A percentile compares a stretch with the other conserved stretches of the same genome.
phyloP scores from a whole-genome alignment of 1,140 invertebrate genomes.

The Drosophila tristis region DNA sequence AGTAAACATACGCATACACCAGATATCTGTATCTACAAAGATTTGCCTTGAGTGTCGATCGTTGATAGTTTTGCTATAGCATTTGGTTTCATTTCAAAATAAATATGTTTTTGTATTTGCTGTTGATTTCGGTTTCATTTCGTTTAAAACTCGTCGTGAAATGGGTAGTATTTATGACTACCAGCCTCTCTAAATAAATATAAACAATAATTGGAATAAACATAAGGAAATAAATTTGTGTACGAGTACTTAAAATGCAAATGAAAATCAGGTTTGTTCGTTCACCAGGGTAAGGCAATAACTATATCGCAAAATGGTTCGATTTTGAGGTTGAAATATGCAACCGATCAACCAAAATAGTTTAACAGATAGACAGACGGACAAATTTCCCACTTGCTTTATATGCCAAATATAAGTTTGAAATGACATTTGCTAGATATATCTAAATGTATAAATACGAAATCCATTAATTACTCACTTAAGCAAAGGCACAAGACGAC shows the following conservation, averaged over 20 bases:
- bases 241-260: no score
- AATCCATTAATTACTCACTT: slow-evolving; percentile 68
- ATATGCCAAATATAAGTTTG: no score
- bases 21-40: background rate
- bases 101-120: slow-evolving; percentile 1
- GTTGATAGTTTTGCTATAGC: slow-evolving; percentile 17
- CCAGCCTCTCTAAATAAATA: slow-evolving; percentile 36
- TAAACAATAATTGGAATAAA: slow-evolving; percentile 18
- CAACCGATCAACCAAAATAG: background rate
- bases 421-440: no score
- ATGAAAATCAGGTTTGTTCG: no score
- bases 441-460: no score
- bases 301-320: no score
- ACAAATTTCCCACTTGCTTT: no score
- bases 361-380: background rate
- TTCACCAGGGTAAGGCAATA: no score
- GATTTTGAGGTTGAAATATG: background rate
- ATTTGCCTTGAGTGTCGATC: background rate
- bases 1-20: slow-evolving; percentile 10
- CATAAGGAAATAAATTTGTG: no score
- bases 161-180: slow-evolving; percentile 49
- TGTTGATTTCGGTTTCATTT: slow-evolving; percentile 11
- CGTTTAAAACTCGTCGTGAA: slow-evolving; percentile 83
- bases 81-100: slow-evolving; percentile 10
- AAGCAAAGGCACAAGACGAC: slow-evolving; percentile 83